Conservation (phyloP, 2,888 invertebrate genomes). For the Agriopis marginaria region DNA sequence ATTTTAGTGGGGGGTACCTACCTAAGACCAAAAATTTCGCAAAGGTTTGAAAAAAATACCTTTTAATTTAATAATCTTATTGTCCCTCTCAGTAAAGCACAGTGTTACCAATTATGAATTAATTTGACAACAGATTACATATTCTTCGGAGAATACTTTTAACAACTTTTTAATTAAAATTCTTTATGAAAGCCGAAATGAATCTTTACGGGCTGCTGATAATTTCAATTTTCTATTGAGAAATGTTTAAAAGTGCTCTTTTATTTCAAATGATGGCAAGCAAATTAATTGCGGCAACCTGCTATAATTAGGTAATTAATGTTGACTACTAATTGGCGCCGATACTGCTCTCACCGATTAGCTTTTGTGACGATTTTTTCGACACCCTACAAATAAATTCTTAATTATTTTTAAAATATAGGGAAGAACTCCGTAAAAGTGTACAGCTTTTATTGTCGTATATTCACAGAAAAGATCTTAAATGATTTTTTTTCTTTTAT, state of each 20-base stretch:
- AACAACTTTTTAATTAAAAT: slow-evolving; percentile 82
- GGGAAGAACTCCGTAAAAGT: too few species aligned
- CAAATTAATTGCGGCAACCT: slow-evolving; percentile 5
- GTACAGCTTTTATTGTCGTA: too few species aligned
- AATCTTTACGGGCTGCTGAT: slow-evolving; percentile 68
- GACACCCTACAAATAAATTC: neutral
- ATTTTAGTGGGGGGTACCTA: neutral
- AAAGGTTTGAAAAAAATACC: neutral
- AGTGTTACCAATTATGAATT: slow-evolving; percentile 77
- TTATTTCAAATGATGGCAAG: slow-evolving; percentile 1
- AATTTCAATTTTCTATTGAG: slow-evolving; percentile 63
- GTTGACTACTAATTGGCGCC: neutral
- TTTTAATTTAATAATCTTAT: slow-evolving; percentile 19
- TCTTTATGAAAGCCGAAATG: slow-evolving; percentile 68
- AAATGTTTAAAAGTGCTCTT: slow-evolving; percentile 25
- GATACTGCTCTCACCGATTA: neutral
- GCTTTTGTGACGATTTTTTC: neutral
- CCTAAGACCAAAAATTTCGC: neutral
- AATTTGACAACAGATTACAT: slow-evolving; percentile 81
- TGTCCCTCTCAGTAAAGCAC: slow-evolving; percentile 45
- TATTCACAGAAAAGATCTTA: too few species aligned
- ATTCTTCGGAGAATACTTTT: slow-evolving; percentile 73
- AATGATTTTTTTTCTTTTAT: too few species aligned
- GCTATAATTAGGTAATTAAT: neutral
- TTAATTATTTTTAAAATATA: too few species aligned